These are phyloP conservation scores for Pantherophis vulpinus DNA, from an alignment of 2,797 vertebrate genomes.

Conservation along the genomic window DNA sequence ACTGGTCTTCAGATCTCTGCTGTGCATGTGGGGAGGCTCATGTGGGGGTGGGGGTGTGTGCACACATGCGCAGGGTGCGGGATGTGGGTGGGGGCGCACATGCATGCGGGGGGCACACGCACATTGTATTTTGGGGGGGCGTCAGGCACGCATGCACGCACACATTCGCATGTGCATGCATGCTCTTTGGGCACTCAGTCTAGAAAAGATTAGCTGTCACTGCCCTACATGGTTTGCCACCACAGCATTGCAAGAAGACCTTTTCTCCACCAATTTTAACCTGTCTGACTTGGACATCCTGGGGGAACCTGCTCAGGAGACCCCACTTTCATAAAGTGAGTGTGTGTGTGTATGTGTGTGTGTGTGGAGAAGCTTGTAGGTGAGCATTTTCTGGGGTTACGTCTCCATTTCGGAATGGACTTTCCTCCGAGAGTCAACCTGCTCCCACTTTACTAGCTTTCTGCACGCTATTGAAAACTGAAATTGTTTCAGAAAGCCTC, in stretches of 20 bases:
- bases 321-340: not conserved
- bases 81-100: no score
- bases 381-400: not conserved
- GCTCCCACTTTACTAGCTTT: not conserved
- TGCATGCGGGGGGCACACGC: no score
- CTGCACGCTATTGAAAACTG: not conserved
- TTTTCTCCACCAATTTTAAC: not conserved
- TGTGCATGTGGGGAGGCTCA: no score
- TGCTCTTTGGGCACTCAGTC: no score
- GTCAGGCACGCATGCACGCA: no score
- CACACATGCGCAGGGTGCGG: no score
- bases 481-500: not conserved
- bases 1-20: no score
- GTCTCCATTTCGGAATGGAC: not conserved
- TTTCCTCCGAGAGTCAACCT: not conserved
- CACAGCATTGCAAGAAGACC: not conserved
- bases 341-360: rapidly evolving
- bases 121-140: no score
- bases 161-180: no score
- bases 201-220: no score
- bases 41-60: no score
- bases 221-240: not conserved
- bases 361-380: not conserved
- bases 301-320: not conserved
- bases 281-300: not conserved